Conservation (phyloP, 2,113 vertebrate genomes). For the Cervus canadensis region DNA sequence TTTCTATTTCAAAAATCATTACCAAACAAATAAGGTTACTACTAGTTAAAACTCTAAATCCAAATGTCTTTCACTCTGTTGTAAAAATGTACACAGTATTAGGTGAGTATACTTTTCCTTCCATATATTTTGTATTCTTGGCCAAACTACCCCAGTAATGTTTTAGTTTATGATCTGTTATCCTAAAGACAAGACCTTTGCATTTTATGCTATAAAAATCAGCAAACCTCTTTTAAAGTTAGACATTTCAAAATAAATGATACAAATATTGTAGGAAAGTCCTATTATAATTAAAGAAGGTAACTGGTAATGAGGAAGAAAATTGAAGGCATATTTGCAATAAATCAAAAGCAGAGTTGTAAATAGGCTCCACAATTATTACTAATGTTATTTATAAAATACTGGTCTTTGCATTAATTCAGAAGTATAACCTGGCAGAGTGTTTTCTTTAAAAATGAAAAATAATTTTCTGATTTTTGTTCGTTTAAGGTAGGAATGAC, state of each 20-base stretch:
- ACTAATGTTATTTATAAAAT: slow-evolving; percentile 37
- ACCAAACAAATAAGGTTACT: slow-evolving; percentile 2
- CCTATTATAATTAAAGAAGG: slow-evolving; percentile 59
- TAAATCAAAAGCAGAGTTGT: slow-evolving; percentile 53
- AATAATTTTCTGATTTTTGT: slow-evolving; percentile 34
- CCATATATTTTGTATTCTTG: not conserved
- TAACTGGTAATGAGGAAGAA: slow-evolving; percentile 14
- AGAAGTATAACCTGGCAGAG: not conserved
- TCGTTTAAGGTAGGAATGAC: slow-evolving; percentile 53
- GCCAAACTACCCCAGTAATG: not conserved
- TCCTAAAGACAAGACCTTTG: slow-evolving; percentile 20
- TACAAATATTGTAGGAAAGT: slow-evolving; percentile 63
- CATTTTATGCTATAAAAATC: slow-evolving; percentile 53
- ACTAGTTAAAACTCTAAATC: not conserved
- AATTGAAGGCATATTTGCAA: slow-evolving; percentile 47
- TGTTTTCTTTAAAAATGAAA: slow-evolving; percentile 49
- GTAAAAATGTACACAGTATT: not conserved
- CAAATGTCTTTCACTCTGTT: not conserved
- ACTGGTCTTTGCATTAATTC: not conserved
- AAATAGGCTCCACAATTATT: slow-evolving; percentile 41
- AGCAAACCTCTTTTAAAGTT: slow-evolving; percentile 59
- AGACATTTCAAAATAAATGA: slow-evolving; percentile 42
- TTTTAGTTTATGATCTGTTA: slow-evolving; percentile 40
- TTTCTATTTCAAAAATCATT: slow-evolving; percentile 15
- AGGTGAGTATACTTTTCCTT: slow-evolving; percentile 1